These are phyloP conservation scores for Ctenopoma multispine DNA, from an alignment of 2,797 vertebrate genomes.

Conservation along the genomic window DNA sequence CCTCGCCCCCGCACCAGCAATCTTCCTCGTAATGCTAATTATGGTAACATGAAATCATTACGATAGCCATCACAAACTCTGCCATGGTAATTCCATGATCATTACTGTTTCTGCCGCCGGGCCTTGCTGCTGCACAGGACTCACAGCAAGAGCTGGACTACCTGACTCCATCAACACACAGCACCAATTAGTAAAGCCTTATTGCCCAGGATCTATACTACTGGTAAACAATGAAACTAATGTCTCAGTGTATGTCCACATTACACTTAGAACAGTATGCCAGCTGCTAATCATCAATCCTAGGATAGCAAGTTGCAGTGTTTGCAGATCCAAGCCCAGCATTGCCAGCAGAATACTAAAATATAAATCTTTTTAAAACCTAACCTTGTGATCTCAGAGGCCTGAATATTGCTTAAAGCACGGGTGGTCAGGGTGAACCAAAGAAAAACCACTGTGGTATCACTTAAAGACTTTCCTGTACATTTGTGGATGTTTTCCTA, in stretches of 20 bases:
- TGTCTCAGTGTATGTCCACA: constrained; percentile 45
- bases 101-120: constrained; percentile 62
- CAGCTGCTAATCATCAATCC: constrained; percentile 46
- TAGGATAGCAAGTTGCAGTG: not conserved
- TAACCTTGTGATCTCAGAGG: not conserved
- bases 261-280: constrained; percentile 42
- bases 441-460: not conserved
- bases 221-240: constrained; percentile 68
- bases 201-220: constrained; percentile 65
- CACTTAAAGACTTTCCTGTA: not conserved
- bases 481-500: constrained; percentile 14
- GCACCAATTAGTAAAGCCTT: constrained; percentile 70
- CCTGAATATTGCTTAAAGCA: constrained; percentile 28
- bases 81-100: constrained; percentile 74
- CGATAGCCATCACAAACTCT: constrained; percentile 72
- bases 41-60: constrained; percentile 80
- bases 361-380: constrained; percentile 11
- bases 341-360: not conserved
- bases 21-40: constrained; percentile 73
- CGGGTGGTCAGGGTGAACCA: not conserved
- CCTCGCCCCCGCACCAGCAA: constrained; percentile 29
- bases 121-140: constrained; percentile 36
- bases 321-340: constrained; percentile 1
- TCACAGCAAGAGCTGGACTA: constrained; percentile 43
- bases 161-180: constrained; percentile 50